Conservation (phyloP, 2,888 invertebrate species). For the Argyresthia albistria region DNA sequence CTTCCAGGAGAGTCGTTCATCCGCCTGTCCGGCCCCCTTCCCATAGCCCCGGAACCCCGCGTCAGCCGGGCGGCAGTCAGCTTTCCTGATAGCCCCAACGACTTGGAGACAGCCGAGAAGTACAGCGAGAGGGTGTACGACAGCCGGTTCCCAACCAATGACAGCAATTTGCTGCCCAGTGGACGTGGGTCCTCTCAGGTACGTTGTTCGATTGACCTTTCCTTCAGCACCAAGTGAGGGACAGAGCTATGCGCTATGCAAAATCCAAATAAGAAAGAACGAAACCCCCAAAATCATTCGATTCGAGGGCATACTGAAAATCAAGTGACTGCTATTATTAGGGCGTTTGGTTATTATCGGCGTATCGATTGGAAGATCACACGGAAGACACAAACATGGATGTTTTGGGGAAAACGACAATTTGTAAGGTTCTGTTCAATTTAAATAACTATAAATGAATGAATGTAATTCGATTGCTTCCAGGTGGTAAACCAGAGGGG, state of each 20-base stretch:
- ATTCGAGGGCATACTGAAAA: too few relatives aligned
- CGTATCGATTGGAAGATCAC: neutral
- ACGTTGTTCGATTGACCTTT: neutral
- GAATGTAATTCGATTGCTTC: constrained; percentile 6
- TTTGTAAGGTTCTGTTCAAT: too few relatives aligned
- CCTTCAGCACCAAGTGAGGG: too few relatives aligned
- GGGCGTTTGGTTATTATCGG: too few relatives aligned
- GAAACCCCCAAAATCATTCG: too few relatives aligned
- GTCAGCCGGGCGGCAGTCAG: constrained; percentile 36
- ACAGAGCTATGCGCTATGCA: too few relatives aligned
- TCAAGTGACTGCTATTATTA: too few relatives aligned
- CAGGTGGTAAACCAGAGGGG: constrained; percentile 51
- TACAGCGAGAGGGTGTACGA: constrained; percentile 26
- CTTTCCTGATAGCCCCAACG: constrained; percentile 34
- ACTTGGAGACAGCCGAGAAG: constrained; percentile 37
- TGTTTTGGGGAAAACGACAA: too few relatives aligned
- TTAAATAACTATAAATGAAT: too few relatives aligned
- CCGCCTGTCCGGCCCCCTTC: constrained; percentile 42
- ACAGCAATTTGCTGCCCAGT: constrained; percentile 29
- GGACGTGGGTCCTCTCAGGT: constrained; percentile 19
- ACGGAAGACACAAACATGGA: too few relatives aligned
- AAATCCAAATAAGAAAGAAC: too few relatives aligned
- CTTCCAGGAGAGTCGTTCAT: constrained; percentile 53
- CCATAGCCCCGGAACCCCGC: constrained; percentile 33
- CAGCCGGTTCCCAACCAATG: constrained; percentile 26